A percentile compares a stretch with the other conserved stretches of the same genome.
phyloP scores from a whole-genome alignment of 2,113 vertebrate species.

The Notothenia rossii region DNA sequence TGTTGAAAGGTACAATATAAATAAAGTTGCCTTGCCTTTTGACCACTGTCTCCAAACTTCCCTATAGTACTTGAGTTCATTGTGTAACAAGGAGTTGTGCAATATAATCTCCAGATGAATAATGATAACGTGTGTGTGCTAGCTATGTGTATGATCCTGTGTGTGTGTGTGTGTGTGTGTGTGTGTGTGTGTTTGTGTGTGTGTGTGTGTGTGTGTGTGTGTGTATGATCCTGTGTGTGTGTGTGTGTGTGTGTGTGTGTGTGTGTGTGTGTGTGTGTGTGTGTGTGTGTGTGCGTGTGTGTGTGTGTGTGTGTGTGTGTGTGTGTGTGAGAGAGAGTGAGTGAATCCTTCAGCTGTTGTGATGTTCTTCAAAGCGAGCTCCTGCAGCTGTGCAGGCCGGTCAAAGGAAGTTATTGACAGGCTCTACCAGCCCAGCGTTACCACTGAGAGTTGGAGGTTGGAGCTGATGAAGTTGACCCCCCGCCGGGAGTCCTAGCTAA shows the following conservation, averaged over 20 bases:
- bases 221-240: no score
- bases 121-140: background rate
- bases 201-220: no score
- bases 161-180: background rate
- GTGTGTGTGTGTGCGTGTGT: no score
- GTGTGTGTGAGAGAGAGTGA: background rate
- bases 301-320: no score
- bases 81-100: background rate
- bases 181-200: no score
- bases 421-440: constrained; percentile 15
- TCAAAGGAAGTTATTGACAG: constrained; percentile 54
- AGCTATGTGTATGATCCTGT: background rate
- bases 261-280: no score
- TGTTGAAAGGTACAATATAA: no score
- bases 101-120: background rate
- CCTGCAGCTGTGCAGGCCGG: constrained; percentile 15
- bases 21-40: no score
- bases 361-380: constrained; percentile 30
- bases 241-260: no score
- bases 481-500: constrained; percentile 41
- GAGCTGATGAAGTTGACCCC: constrained; percentile 41
- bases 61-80: background rate
- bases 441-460: constrained; percentile 24
- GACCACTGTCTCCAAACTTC: background rate
- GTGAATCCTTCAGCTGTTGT: constrained; percentile 1